These are phyloP conservation scores for Ameiurus melas DNA, from an alignment of 2,113 vertebrate genomes.

Conservation along the genomic window DNA sequence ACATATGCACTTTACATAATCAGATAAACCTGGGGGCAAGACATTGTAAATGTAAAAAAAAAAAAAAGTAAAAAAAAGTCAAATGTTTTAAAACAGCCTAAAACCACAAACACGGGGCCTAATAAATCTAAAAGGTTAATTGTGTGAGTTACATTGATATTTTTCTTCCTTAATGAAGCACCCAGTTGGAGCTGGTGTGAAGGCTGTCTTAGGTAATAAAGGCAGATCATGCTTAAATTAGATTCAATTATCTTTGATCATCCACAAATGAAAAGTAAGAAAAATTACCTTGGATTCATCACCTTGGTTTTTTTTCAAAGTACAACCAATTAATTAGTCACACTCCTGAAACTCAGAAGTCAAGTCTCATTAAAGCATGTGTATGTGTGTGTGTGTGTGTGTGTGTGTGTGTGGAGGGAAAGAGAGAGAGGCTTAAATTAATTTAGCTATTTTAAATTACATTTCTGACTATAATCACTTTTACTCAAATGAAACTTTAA, in stretches of 20 bases:
- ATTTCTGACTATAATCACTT: slow-evolving; percentile 90
- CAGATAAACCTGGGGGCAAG: not conserved
- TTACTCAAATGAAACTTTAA: slow-evolving; percentile 91
- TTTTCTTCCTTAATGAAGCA: slow-evolving; percentile 47
- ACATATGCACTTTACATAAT: slow-evolving; percentile 16
- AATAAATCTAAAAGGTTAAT: slow-evolving; percentile 32
- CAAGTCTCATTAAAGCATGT: slow-evolving; percentile 80
- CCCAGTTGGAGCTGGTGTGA: slow-evolving; percentile 39
- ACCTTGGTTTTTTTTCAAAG: slow-evolving; percentile 67
- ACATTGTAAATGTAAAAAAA: not conserved
- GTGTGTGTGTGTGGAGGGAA: slow-evolving; percentile 1
- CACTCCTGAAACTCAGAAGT: slow-evolving; percentile 80
- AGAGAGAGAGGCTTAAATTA: slow-evolving; percentile 74
- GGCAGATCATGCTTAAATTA: slow-evolving; percentile 72
- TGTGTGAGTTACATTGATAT: slow-evolving; percentile 30
- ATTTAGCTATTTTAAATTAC: slow-evolving; percentile 90
- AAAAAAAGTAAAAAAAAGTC: not conserved
- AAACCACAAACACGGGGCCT: not conserved
- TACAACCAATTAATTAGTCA: slow-evolving; percentile 70
- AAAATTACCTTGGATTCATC: slow-evolving; percentile 74
- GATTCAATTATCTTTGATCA: slow-evolving; percentile 72
- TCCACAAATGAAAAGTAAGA: slow-evolving; percentile 71
- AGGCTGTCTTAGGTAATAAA: slow-evolving; percentile 57
- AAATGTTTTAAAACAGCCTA: slow-evolving; percentile 7
- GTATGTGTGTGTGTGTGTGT: slow-evolving; percentile 17